Conservation (phyloP, 2,888 invertebrate species). For the Chouioia cunea region DNA sequence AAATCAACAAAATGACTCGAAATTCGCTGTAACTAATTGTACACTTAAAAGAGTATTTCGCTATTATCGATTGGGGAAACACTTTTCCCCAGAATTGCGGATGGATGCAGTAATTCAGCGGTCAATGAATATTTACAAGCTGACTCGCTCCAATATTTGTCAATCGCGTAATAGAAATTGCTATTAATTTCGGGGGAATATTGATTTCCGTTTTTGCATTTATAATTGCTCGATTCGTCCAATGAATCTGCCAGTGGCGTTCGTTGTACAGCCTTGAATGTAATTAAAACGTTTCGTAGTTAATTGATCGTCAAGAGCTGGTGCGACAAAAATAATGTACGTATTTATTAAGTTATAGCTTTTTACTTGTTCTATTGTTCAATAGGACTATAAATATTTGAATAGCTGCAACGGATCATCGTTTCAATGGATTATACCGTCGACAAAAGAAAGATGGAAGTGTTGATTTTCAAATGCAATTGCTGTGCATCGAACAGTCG, state of each 20-base stretch:
- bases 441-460: no score
- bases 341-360: no score
- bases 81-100: not conserved
- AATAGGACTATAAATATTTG: no score
- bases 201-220: slow-evolving; percentile 36
- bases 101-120: slow-evolving; percentile 21
- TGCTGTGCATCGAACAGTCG: no score
- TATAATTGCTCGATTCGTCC: slow-evolving; percentile 6
- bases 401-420: no score
- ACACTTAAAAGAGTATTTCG: slow-evolving; percentile 23
- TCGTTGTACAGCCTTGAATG: slow-evolving; percentile 4
- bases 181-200: slow-evolving; percentile 16
- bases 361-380: no score
- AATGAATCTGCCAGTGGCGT: slow-evolving; percentile 17
- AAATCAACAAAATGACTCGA: no score
- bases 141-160: slow-evolving; percentile 30
- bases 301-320: not conserved
- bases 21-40: slow-evolving; percentile 13
- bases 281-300: slow-evolving; percentile 24
- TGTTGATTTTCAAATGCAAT: no score
- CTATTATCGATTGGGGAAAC: slow-evolving; percentile 31
- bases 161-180: slow-evolving; percentile 26
- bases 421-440: no score
- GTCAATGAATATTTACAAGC: slow-evolving; percentile 34
- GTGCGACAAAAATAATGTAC: no score